These are phyloP conservation scores for Hemicrepidius hirtus DNA, from an alignment of 2,888 invertebrate species.

Conservation along the genomic window DNA sequence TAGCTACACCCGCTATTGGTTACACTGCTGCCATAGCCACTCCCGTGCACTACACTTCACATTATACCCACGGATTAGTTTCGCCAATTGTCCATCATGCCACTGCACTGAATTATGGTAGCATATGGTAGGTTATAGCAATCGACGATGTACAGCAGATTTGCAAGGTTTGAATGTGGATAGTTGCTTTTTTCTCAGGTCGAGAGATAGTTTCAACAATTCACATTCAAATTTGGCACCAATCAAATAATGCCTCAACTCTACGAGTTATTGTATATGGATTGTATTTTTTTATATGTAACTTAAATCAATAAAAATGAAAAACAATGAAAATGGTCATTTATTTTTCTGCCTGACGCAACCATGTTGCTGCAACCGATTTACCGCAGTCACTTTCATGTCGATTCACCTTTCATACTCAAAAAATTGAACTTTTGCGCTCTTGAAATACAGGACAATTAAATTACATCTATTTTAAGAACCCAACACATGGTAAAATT, in stretches of 20 bases:
- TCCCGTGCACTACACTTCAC: conserved; percentile 54
- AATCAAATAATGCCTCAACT: conserved; percentile 40
- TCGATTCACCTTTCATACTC: no score
- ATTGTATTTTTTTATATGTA: conserved; percentile 24
- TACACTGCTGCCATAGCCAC: conserved; percentile 51
- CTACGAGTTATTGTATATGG: conserved; percentile 43
- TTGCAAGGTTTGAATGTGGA: conserved; percentile 48
- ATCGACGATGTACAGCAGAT: conserved; percentile 3
- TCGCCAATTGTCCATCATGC: conserved; percentile 18
- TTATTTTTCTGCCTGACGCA: no score
- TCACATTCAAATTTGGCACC: conserved; percentile 50
- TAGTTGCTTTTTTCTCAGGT: conserved; percentile 50
- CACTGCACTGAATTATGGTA: conserved; percentile 30
- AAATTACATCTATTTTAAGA: no score
- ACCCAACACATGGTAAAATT: no score
- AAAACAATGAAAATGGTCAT: neutral
- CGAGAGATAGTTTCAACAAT: conserved; percentile 53
- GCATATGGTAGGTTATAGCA: conserved; percentile 12
- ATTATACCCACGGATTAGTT: conserved; percentile 9
- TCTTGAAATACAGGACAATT: no score
- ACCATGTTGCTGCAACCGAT: no score
- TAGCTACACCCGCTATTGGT: conserved; percentile 49
- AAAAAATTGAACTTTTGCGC: no score
- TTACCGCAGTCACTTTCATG: no score
- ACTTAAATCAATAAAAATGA: conserved; percentile 14